These are phyloP conservation scores for Rachycentron canadum DNA, from an alignment of 2,797 vertebrate genomes.

Conservation along the genomic window DNA sequence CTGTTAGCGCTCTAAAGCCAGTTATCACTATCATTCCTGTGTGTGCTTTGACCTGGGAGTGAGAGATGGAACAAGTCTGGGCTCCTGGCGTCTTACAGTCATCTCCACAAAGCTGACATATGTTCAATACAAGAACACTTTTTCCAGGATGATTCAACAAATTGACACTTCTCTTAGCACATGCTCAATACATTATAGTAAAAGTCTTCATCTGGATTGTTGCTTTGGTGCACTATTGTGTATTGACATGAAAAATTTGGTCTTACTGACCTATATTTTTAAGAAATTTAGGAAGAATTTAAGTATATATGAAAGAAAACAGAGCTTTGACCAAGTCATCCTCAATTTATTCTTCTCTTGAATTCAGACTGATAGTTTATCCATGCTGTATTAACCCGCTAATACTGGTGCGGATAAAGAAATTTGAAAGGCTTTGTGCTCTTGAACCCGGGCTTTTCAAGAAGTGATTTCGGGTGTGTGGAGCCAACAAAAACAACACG, in stretches of 20 bases:
- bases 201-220: neutral
- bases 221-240: neutral
- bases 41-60: slow-evolving; percentile 33
- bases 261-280: neutral
- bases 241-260: neutral
- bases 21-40: slow-evolving; percentile 23
- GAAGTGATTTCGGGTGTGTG: neutral
- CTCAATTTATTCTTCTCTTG: neutral
- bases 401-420: neutral
- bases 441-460: slow-evolving; percentile 1
- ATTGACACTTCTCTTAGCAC: neutral
- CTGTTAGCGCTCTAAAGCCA: slow-evolving; percentile 27
- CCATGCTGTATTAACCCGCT: neutral
- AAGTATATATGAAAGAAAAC: too few species aligned
- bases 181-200: neutral
- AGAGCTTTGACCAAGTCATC: neutral
- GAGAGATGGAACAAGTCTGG: slow-evolving; percentile 3
- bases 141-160: neutral
- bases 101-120: slow-evolving; percentile 2
- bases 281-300: too few species aligned
- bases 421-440: neutral
- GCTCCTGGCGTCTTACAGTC: neutral
- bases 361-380: slow-evolving; percentile 3
- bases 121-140: neutral
- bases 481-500: slow-evolving; percentile 2